Evolutionary conservation across 92 coral and sea anemone species (phyloP).

Genomic region (Parazoanthus swiftii): DNA sequence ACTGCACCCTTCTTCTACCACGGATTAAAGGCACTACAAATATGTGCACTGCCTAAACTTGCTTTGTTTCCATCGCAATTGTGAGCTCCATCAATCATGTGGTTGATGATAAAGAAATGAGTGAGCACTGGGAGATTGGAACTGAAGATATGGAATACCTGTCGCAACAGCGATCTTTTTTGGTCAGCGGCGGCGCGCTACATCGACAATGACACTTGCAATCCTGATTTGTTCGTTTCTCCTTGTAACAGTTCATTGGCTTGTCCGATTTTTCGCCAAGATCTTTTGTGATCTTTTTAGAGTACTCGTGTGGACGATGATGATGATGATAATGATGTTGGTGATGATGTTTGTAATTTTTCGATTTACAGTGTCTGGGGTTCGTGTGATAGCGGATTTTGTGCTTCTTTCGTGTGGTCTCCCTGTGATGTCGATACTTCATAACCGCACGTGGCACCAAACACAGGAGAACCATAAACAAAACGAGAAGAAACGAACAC

Average conservation of each 20-base stretch:
- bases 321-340: slow-evolving; percentile 16
- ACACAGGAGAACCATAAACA: slow-evolving; percentile 27
- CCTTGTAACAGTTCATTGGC: neutral
- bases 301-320: slow-evolving; percentile 4
- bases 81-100: neutral
- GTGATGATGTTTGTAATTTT: neutral
- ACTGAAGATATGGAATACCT: slow-evolving; percentile 20
- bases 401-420: neutral
- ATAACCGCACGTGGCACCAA: slow-evolving; percentile 20
- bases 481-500: slow-evolving; percentile 21
- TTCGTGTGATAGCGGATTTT: neutral
- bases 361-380: neutral
- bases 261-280: neutral
- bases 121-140: slow-evolving; percentile 40
- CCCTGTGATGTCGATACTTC: neutral
- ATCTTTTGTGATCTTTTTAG: neutral
- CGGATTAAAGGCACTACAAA: neutral
- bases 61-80: neutral
- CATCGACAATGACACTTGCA: slow-evolving; percentile 4
- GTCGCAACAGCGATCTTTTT: slow-evolving; percentile 28
- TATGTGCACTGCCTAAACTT: neutral
- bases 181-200: neutral
- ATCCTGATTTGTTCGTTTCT: neutral
- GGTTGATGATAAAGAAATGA: slow-evolving; percentile 35
- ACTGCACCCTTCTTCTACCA: neutral